Conservation (phyloP, 2,113 vertebrate genomes). For the Ibidorhyncha struthersii region DNA sequence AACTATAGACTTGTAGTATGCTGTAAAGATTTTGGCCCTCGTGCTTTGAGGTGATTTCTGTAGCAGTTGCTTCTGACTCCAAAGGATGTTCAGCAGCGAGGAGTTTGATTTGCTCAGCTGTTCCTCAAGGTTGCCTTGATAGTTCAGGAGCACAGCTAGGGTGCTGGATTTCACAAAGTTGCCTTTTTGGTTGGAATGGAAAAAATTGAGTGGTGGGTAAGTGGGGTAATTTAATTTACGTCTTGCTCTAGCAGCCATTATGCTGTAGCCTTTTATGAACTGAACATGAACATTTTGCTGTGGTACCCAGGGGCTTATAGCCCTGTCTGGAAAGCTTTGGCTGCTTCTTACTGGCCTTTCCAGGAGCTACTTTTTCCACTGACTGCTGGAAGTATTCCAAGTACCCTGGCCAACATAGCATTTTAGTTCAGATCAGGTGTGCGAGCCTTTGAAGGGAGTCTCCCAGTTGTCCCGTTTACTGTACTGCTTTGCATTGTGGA, state of each 20-base stretch:
- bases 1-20: rapidly evolving
- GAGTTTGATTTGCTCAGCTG: neutral
- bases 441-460: neutral
- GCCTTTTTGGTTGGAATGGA: neutral
- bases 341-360: neutral
- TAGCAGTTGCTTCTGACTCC: neutral
- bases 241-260: neutral
- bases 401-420: neutral
- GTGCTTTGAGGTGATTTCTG: neutral
- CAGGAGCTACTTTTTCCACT: neutral
- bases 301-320: neutral
- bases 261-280: neutral
- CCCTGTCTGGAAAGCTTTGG: neutral
- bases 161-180: neutral
- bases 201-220: neutral
- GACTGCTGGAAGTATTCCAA: neutral
- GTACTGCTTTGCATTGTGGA: neutral
- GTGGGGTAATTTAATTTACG: rapidly evolving
- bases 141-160: neutral
- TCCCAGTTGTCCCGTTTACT: rapidly evolving
- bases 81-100: neutral
- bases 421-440: neutral
- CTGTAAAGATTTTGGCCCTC: neutral
- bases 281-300: neutral
- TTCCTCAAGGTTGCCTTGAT: neutral